Percentiles rank a stretch among this genome's conserved stretches.
These are phyloP conservation scores for Drosophila subobscura DNA, from an alignment of 1,140 invertebrate species.

Conservation along the genomic window DNA sequence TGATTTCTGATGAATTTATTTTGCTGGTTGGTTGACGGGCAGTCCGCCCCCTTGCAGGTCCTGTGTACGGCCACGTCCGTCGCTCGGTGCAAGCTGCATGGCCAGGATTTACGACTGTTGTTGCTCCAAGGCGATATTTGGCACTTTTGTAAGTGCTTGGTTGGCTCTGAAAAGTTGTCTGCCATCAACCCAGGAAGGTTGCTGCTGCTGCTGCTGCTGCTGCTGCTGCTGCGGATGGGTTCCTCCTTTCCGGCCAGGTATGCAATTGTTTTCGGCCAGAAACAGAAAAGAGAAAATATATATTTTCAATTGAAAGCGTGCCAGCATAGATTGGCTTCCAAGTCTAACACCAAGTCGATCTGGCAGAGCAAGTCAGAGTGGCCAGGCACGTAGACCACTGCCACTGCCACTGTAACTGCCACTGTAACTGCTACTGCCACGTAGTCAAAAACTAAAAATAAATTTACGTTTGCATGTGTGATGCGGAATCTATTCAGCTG, in stretches of 20 bases:
- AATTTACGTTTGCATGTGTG: slow-evolving; percentile 31
- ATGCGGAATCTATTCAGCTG: slow-evolving; percentile 11
- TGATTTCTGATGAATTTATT: slow-evolving; percentile 68
- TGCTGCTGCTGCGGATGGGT: neutral
- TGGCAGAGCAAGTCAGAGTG: slow-evolving; percentile 28
- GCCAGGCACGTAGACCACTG: slow-evolving; percentile 30
- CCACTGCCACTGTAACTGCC: slow-evolving; percentile 13
- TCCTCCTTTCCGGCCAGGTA: slow-evolving; percentile 2
- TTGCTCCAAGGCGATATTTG: slow-evolving; percentile 20
- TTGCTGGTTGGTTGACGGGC: slow-evolving; percentile 10
- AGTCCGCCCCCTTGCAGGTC: slow-evolving; percentile 16
- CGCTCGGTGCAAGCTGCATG: slow-evolving; percentile 12
- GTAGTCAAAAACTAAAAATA: slow-evolving; percentile 11
- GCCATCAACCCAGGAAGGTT: slow-evolving; percentile 15
- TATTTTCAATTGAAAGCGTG: slow-evolving; percentile 52
- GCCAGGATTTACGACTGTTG: slow-evolving; percentile 39
- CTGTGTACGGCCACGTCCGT: slow-evolving; percentile 12
- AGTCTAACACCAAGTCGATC: slow-evolving; percentile 9
- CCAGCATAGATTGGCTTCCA: neutral
- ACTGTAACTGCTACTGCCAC: slow-evolving; percentile 14
- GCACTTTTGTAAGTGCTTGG: slow-evolving; percentile 44
- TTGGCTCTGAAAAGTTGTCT: slow-evolving; percentile 28
- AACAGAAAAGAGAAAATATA: neutral
- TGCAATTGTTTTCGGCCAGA: slow-evolving; percentile 43
- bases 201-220: neutral